Conservation (phyloP, 1,140 invertebrate species). For the Cotesia typhae region DNA sequence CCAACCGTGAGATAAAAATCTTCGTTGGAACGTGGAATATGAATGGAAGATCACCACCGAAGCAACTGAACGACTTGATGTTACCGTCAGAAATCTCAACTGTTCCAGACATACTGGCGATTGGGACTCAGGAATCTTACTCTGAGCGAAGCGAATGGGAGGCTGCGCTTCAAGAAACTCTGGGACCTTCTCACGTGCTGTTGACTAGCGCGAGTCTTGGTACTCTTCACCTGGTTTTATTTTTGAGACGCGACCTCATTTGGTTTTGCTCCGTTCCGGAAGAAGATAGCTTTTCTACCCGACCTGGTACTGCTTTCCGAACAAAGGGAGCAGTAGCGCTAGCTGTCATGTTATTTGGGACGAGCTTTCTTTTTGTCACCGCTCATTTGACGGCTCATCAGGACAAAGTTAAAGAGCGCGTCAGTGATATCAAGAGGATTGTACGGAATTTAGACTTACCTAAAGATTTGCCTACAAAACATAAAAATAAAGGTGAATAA, state of each 20-base stretch:
- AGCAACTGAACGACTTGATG: conserved; percentile 88
- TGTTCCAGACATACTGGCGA: conserved; percentile 89
- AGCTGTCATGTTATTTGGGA: conserved; percentile 90
- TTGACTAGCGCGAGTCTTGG: conserved; percentile 68
- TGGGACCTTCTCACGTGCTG: conserved; percentile 89
- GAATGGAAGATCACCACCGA: conserved; percentile 84
- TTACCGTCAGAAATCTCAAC: conserved; percentile 83
- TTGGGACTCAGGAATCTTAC: conserved; percentile 92
- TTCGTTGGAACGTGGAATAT: conserved; percentile 97
- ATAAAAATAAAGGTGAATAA: conserved; percentile 77
- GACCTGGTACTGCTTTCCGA: conserved; percentile 85
- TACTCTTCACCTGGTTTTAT: conserved; percentile 86
- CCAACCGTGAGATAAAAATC: conserved; percentile 83
- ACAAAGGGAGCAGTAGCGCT: conserved; percentile 93
- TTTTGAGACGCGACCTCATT: conserved; percentile 87
- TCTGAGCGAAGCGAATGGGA: conserved; percentile 90
- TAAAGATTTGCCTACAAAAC: conserved; percentile 78
- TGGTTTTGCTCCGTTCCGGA: conserved; percentile 94
- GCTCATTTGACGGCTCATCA: conserved; percentile 92
- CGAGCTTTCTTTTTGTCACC: conserved; percentile 92
- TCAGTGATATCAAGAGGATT: conserved; percentile 88
- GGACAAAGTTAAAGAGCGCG: conserved; percentile 85
- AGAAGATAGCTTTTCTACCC: conserved; percentile 84
- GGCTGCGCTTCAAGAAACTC: conserved; percentile 86
- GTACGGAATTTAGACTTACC: conserved; percentile 85